Base-by-base conservation (phyloP, 2,888 invertebrate genomes). In the Zeuzera pyrina region DNA sequence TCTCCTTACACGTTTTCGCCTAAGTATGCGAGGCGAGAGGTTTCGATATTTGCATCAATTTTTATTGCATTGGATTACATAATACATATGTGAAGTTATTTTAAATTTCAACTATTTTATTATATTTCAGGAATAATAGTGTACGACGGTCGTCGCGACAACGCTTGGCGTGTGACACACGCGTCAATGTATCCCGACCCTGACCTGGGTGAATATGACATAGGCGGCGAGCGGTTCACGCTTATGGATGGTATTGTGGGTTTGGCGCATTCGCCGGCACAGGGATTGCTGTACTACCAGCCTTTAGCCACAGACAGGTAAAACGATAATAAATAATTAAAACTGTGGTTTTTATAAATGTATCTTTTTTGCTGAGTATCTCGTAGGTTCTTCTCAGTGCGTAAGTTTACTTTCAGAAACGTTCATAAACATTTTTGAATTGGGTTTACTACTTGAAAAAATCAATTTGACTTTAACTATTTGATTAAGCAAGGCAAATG, bases 101-200 rank as follows among this genome's bases (percentile, higher is more conserved):
- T n/a, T n/a, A n/a, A n/a, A n/a, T n/a, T n/a, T n/a, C n/a, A n/a
- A n/a, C n/a, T n/a, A n/a, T n/a, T n/a, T n/a, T n/a, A n/a, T n/a
- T n/a, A n/a, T n/a, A n/a, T 65, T 70, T 8, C 57, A 85, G 84
- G 79, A 30, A 65, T 85, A 24, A 79, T 84, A 19, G 81, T 85
- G 4, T 90, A 90, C 54, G 93, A 94, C 49, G 90, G 88, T 6
- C 77, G 86, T 2, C 87, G 87, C 26, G 93, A 93, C 58, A 87
- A 89, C 40, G 91, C 93, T 15, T 94, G 94, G 93, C 85, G 94
- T 29, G 81, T 92, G 2, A 86, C 89, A 14, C 93, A 94, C 66
- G 90, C 93, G 0, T 87, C 91, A 28, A 94, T 94, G 93, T 93
- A 90, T 66, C 94, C 94, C 0, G 90, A 94, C 76, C 93, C 94